phyloP scores from a whole-genome alignment of 2,888 invertebrate genomes.

The Isoperla grammatica region DNA sequence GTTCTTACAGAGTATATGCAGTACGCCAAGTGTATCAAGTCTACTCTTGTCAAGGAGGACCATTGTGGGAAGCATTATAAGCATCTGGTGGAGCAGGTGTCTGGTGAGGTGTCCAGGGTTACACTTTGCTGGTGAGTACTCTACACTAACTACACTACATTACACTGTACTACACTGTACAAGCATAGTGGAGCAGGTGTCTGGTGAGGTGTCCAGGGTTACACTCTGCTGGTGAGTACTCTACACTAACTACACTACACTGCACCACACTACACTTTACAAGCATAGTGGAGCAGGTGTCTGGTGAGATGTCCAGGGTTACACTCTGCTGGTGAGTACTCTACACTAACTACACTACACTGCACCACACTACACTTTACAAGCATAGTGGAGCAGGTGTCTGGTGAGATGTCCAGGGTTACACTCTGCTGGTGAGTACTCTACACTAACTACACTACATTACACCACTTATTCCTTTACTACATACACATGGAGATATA shows the following conservation, averaged over 20 bases:
- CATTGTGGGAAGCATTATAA: conserved; percentile 54
- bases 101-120: conserved; percentile 48
- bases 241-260: no score
- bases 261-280: no score
- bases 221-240: no score
- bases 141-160: not conserved
- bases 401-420: not conserved
- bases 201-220: not conserved
- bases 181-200: not conserved
- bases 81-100: conserved; percentile 52
- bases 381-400: not conserved
- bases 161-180: not conserved
- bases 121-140: conserved; percentile 52
- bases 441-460: no score
- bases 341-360: not conserved
- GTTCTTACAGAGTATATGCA: conserved; percentile 50
- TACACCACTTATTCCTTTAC: no score
- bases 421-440: no score
- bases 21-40: conserved; percentile 56
- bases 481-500: no score
- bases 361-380: not conserved
- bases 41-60: conserved; percentile 50
- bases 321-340: no score
- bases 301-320: conserved; percentile 18
- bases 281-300: no score